Base-by-base conservation (phyloP, 2,888 invertebrate species). In the Pasiphila rectangulata region DNA sequence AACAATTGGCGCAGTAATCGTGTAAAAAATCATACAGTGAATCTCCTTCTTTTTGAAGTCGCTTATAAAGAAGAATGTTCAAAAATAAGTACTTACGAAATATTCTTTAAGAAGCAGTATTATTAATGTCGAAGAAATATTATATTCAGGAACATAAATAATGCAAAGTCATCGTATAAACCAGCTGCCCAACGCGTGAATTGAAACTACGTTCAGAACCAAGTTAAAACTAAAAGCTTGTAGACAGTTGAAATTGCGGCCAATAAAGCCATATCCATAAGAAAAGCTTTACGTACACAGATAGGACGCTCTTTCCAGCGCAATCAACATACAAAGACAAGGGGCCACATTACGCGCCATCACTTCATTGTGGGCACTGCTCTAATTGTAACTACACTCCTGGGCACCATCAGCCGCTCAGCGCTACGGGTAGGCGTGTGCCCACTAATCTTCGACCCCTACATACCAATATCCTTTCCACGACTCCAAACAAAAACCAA, bases 351-450 rank as follows among this genome's bases (percentile, higher is more conserved):
- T 87, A 88, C 84, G 78, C 76, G 76, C 77, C 83, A 81, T 87
- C 89, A 89, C 87, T 88, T 87, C 87, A 85, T 88, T 88, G 88
- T 83, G 87, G 88, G 83, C 81, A 83, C 83, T 81, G 77, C 72
- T 85, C 88, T 88, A 89, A 89, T 88, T 89, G 89, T 88, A 89
- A 89, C 81, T 87, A 88, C 85, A 86, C 89, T 86, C 88, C 70
- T 72, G 89, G 89, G 89, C 78, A 64, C 83, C 79, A 87, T 89
- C 86, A 79, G 76, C 74, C 85, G 87, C 87, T 85, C 89, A 87
- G 88, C 88, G 85, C 83, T 79, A 78, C 76, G 77, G 72, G 86
- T 87, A 86, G 87, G 88, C 88, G 88, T 83, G 84, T 67, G 83
- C 86, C n/a, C 83, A 88, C 88, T 88, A 86, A 88, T 88, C 88